phyloP scores from a whole-genome alignment of 2,113 vertebrate species.

The Nicator chloris region DNA sequence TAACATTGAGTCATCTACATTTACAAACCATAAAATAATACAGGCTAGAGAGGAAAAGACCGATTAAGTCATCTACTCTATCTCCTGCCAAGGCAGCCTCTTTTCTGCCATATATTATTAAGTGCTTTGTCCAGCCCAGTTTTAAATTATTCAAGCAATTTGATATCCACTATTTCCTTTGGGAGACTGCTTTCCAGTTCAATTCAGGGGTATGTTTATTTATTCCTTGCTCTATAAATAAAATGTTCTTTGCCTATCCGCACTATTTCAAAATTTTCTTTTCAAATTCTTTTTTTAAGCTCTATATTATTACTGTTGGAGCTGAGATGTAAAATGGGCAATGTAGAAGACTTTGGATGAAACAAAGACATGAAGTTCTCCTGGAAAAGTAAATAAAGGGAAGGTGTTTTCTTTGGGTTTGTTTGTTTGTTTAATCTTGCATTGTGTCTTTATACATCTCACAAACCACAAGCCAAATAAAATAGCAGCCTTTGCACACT shows the following conservation, averaged over 20 bases:
- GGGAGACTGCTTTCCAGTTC: neutral
- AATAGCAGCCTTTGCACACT: neutral
- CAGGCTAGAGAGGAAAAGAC: neutral
- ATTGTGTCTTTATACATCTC: neutral
- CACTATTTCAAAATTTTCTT: neutral
- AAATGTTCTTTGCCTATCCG: neutral
- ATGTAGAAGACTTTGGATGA: neutral
- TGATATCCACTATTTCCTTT: constrained; percentile 5
- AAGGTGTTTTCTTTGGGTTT: neutral
- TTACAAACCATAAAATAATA: constrained; percentile 9
- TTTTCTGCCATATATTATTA: constrained; percentile 30
- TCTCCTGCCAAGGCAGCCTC: constrained; percentile 22
- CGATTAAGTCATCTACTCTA: constrained; percentile 9
- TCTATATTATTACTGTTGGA: neutral
- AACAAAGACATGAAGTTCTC: neutral
- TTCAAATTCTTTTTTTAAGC: neutral
- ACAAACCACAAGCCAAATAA: neutral
- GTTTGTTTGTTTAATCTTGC: neutral
- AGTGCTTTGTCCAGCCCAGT: constrained; percentile 3
- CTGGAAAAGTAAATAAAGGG: neutral
- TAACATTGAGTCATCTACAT: constrained; percentile 11
- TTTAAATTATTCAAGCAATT: constrained; percentile 53
- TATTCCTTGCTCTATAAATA: neutral
- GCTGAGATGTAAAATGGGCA: neutral
- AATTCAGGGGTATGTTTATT: neutral